phyloP scores from a whole-genome alignment of 2,113 vertebrate species.

The Hypocryptadius cinnamomeus region DNA sequence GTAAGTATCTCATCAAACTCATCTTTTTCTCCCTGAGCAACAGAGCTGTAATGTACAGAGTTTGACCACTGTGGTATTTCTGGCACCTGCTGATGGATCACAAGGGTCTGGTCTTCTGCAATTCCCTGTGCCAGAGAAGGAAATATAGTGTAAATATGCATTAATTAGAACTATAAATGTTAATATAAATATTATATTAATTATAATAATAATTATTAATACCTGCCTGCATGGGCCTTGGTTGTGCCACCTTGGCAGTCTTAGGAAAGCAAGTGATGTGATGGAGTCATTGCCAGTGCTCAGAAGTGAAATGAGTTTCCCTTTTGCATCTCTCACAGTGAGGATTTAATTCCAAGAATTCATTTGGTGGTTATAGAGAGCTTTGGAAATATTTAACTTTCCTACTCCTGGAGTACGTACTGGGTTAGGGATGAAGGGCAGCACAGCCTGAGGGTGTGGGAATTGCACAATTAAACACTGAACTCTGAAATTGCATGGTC shows the following conservation, averaged over 20 bases:
- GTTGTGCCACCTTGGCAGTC: fast-evolving
- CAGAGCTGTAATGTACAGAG: background rate
- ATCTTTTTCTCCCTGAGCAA: background rate
- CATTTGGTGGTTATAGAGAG: background rate
- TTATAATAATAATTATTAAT: too few species aligned
- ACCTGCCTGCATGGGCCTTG: background rate
- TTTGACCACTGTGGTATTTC: background rate
- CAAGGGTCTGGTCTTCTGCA: background rate
- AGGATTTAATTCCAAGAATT: background rate
- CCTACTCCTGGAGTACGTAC: background rate
- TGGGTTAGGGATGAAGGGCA: background rate
- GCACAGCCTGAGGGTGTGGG: background rate
- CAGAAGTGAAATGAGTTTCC: background rate
- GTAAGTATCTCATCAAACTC: constrained; percentile 71
- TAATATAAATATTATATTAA: too few species aligned
- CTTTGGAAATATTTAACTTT: background rate
- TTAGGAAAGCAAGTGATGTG: background rate
- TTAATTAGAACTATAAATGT: too few species aligned
- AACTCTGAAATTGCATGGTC: background rate
- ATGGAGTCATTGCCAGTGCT: background rate
- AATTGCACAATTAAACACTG: background rate
- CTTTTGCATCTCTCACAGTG: background rate
- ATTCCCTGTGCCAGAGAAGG: background rate
- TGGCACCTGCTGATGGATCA: background rate
- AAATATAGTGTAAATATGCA: background rate